A percentile compares a stretch with the other conserved stretches of the same genome.
phyloP scores from a whole-genome alignment of 2,797 vertebrate species.

The Brotula barbata region DNA sequence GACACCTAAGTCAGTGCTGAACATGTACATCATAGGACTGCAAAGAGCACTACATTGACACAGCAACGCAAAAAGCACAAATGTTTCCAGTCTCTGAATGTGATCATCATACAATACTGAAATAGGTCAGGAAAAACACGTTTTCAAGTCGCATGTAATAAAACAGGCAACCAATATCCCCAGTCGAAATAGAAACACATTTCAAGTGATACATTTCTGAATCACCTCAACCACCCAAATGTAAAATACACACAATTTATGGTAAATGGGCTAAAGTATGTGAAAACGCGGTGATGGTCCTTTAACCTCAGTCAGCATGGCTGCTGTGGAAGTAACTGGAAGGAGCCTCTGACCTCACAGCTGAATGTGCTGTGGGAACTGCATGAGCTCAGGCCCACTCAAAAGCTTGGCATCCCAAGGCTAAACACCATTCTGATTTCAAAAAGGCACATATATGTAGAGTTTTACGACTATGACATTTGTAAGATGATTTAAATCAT shows the following conservation, averaged over 20 bases:
- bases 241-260: not conserved
- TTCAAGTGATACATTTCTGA: too few relatives aligned
- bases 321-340: conserved; percentile 6
- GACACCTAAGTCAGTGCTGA: conserved; percentile 4
- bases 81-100: too few relatives aligned
- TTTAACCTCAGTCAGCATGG: conserved; percentile 10
- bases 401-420: conserved; percentile 1
- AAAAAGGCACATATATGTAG: conserved; percentile 61
- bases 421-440: conserved; percentile 23
- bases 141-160: too few relatives aligned
- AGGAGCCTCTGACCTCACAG: not conserved
- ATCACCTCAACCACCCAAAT: not conserved
- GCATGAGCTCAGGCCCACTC: conserved; percentile 5
- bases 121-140: too few relatives aligned
- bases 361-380: not conserved
- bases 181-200: too few relatives aligned
- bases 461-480: conserved; percentile 27
- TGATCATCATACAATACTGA: too few relatives aligned
- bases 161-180: too few relatives aligned
- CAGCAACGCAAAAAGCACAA: too few relatives aligned
- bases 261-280: conserved; percentile 16
- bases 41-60: too few relatives aligned
- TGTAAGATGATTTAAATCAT: conserved; percentile 43
- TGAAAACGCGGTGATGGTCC: conserved; percentile 5
- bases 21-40: not conserved